Evolutionary conservation across 2,888 invertebrate species (phyloP), one percentile per base, ranked within the genome.

Genomic region (Zaprionus obscuricornis): DNA sequence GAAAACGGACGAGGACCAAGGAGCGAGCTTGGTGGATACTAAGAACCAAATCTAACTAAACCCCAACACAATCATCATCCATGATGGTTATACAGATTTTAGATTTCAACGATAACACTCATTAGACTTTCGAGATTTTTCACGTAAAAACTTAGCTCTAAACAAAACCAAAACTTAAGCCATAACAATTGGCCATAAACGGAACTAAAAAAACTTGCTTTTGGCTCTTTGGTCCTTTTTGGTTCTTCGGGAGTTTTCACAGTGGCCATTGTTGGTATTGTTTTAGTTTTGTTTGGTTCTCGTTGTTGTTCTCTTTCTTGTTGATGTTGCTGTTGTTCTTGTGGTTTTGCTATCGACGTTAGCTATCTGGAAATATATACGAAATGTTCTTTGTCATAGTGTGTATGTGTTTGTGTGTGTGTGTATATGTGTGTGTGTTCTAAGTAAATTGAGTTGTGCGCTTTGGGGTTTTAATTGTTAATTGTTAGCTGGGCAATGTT

Each of bases 401-500:
- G 46, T 64, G 36, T 54, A 7, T 37, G 27, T 37, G 4, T 36
- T 27, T 37, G 10, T 42, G 13, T 18, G 2, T 34, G 33, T 40
- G 20, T 42, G 42, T 27, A 42, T 13, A 18, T 50, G 36, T 47
- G 58, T 46, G 54, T 45, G 40, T 63, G 54, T 57, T 57, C 49
- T n/a, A 40, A 49, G 64, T 66, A 73, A 85, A 85, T 79, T 83
- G 86, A 85, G 86, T 79, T 85, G 77, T 79, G 69, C 86, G 73
- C 81, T 83, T 79, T 79, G 81, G 74, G 81, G 84, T 66, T 85
- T 79, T 81, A 85, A 85, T 79, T 79, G 86, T 83, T 79, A 84
- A 79, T 85, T 85, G 86, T 76, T 79, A 51, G 79, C 76, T 62
- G 68, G 47, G 66, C 71, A 49, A 63, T 70, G 43, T 58, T 58